Evolutionary conservation across 2,113 vertebrate genomes (phyloP), one percentile per base, ranked within the genome.

Genomic region (Caranx ignobilis): DNA sequence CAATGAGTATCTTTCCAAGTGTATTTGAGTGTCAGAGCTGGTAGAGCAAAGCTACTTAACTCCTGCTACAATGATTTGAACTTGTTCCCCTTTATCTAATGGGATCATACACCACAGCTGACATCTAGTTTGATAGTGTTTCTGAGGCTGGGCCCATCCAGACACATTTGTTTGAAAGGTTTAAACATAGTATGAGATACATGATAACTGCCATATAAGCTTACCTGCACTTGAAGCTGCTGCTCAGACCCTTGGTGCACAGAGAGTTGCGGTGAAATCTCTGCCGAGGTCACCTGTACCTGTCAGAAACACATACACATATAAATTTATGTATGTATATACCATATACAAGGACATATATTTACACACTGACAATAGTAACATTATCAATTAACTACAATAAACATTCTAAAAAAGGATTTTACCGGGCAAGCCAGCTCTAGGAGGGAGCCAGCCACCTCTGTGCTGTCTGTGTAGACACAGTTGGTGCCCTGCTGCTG

Each of bases 361-460:
- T 6, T 15, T n/a, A 6, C 6, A 59, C 11, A 59, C 12, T 45
- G 32, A 34, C 31, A 70, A 37, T 0, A 67, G 2, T 0, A 21
- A 16, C 18, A 63, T 32, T 2, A 62, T 19, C 8, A 63, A 18
- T 52, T 4, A 52, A 32, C 21, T 39, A 47, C 11, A 55, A 19
- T 39, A 75, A 6, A 34, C 11, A 62, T 8, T 31, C 50, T 47
- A 31, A 64, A 31, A 64, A 35, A 62, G 9, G 11, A 8, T 62
- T 91, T 97, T 94, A 99, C 98, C 45, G 98, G 98, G 90, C 98
- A 98, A 69, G 98, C 98, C 86, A 99, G 96, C 94, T 99, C 98
- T 52, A 99, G 92, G 88, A 99, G 94, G 37, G 98, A 99, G 13
- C 98, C 98, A n/a, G 98, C 98, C 93, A 99, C 98, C 91, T 99